These are phyloP conservation scores for Drosophila athabasca DNA, from an alignment of 1,140 invertebrate species.

Conservation along the genomic window DNA sequence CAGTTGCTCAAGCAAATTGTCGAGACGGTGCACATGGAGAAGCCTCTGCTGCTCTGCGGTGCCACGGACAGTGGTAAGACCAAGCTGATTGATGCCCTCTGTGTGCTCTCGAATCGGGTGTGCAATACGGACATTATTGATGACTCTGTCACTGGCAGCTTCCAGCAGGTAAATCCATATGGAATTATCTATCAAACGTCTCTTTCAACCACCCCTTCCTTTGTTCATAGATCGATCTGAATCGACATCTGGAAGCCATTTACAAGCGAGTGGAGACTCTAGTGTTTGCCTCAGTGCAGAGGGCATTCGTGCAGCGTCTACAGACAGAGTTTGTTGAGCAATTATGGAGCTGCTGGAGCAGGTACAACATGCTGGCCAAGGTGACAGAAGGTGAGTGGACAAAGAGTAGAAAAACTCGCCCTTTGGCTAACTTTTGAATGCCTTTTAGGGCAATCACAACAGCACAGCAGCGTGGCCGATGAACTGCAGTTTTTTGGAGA, in stretches of 20 bases:
- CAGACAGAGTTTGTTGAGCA: conserved; percentile 37
- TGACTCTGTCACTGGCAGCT: conserved; percentile 82
- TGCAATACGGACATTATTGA: conserved; percentile 81
- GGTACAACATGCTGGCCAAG: conserved; percentile 58
- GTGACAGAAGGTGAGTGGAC: conserved; percentile 52
- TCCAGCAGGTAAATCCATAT: conserved; percentile 69
- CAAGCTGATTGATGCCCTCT: conserved; percentile 77
- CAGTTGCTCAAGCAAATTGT: conserved; percentile 77
- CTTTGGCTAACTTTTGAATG: background rate
- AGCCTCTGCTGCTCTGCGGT: conserved; percentile 76
- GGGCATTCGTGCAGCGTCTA: conserved; percentile 55
- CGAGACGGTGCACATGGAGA: conserved; percentile 78
- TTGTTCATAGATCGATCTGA: conserved; percentile 86
- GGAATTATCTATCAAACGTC: no score
- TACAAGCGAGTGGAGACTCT: conserved; percentile 83
- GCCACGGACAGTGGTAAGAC: conserved; percentile 80
- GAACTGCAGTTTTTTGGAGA: conserved; percentile 61
- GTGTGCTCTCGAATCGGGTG: conserved; percentile 66
- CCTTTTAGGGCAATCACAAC: conserved; percentile 44
- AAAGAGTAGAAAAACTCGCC: no score
- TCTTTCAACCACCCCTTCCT: background rate
- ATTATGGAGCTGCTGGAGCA: conserved; percentile 68
- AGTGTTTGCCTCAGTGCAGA: conserved; percentile 77
- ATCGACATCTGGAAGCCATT: conserved; percentile 88
- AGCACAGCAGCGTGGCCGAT: conserved; percentile 47